A percentile compares a stretch with the other conserved stretches of the same genome.
Evolutionary conservation across 2,888 invertebrate species (phyloP).

Genomic region (Eupithecia abbreviata): DNA sequence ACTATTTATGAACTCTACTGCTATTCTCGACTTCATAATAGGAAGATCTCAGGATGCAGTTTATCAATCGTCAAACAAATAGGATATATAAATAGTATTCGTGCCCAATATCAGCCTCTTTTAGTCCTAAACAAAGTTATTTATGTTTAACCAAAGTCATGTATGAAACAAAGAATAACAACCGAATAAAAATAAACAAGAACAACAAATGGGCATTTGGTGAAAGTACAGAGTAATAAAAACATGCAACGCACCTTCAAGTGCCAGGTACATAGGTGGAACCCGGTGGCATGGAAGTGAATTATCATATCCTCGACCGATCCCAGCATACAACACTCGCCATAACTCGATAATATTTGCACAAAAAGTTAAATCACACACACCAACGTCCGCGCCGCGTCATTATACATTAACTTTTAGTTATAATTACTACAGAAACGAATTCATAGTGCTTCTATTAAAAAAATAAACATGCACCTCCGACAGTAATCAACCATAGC

Average conservation of each 20-base stretch:
- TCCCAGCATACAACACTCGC: constrained; percentile 67
- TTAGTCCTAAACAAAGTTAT: constrained; percentile 60
- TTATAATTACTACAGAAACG: constrained; percentile 56
- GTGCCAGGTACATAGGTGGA: constrained; percentile 78
- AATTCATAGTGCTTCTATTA: constrained; percentile 47
- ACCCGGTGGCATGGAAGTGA: constrained; percentile 76
- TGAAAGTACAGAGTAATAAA: constrained; percentile 32
- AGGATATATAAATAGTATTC: constrained; percentile 36
- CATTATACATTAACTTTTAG: constrained; percentile 64
- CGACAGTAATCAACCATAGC: constrained; percentile 62
- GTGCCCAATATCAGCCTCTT: constrained; percentile 60
- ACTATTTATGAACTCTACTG: no score
- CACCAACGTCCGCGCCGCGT: constrained; percentile 49
- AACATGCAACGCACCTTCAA: constrained; percentile 71
- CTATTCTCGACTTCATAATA: constrained; percentile 1
- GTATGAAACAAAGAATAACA: constrained; percentile 29
- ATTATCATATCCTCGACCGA: constrained; percentile 80
- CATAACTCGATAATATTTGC: constrained; percentile 62
- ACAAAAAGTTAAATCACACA: constrained; percentile 52
- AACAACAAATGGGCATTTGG: constrained; percentile 12
- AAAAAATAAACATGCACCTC: constrained; percentile 60
- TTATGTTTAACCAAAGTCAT: constrained; percentile 46
- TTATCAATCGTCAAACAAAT: constrained; percentile 29
- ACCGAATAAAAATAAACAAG: constrained; percentile 15
- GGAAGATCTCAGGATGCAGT: constrained; percentile 18